Base-by-base conservation (phyloP, 2,113 vertebrate genomes). In the Phycodurus eques region DNA sequence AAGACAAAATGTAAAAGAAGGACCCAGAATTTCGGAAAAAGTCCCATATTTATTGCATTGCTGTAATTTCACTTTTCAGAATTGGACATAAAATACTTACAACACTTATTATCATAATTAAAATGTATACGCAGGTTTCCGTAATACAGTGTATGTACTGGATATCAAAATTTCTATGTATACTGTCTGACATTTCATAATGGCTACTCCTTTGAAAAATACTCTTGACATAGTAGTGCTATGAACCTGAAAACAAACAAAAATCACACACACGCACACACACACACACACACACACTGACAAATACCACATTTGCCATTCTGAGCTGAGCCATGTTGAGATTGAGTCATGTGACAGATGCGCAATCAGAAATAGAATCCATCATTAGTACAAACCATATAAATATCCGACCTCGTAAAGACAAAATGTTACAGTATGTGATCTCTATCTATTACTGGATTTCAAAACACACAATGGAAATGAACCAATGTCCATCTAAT, bases 31-130 rank as follows among this genome's bases (percentile, higher is more conserved):
- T 83, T 77, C 39, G 66, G 68, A 89, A 76, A 82, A 85, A 90
- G 78, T 76, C 75, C 73, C 74, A 83, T 74, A 77, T 90, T 89
- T 90, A 90, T 90, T 90, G 86, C 83, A 86, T 68, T 82, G 72
- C 88, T 88, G 82, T 71, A 78, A 80, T 87, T 83, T 74, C 66
- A 46, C 73, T 80, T 83, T 72, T 91, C 80, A 80, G 89, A 88
- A 73, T 64, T 79, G 77, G 2, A 80, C 3, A 78, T 85, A 80
- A 82, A 53, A 70, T 81, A 69, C 73, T 86, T 75, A 84, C 83
- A 83, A 84, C 87, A 88, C 80, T 73, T 72, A 60, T 46, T 47
- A 80, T 76, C 69, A 61, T 83, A 75, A 83, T 82, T 83, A 76
- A 85, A 86, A 66, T 66, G 76, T 84, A 75, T 78, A 82, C 82